phyloP scores from a whole-genome alignment of 1,140 invertebrate species.

The Ceratina calcarata region DNA sequence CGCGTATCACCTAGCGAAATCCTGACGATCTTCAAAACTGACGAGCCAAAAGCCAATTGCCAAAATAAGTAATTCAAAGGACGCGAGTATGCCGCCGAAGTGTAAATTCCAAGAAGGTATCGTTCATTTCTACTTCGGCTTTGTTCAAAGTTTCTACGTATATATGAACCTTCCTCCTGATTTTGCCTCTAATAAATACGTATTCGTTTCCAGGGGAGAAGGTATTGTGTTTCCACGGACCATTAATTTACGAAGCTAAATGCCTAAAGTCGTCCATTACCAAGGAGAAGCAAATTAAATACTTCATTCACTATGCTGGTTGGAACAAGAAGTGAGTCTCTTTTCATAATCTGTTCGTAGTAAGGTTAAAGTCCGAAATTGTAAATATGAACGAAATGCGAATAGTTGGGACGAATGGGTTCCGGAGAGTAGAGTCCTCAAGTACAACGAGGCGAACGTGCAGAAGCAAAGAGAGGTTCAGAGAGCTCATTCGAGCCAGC shows the following conservation, averaged over 20 bases:
- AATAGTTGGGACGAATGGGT: constrained; percentile 99
- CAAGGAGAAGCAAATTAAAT: constrained; percentile 93
- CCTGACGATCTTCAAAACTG: constrained; percentile 24
- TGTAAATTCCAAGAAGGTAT: constrained; percentile 78
- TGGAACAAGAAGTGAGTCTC: constrained; percentile 97
- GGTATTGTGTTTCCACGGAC: constrained; percentile 97
- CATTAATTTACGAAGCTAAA: constrained; percentile 97
- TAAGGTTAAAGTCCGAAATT: neutral
- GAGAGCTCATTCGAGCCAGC: constrained; percentile 88
- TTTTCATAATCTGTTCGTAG: neutral
- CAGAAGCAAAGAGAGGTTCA: constrained; percentile 94
- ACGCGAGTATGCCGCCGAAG: constrained; percentile 73
- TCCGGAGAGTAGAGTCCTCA: constrained; percentile 94
- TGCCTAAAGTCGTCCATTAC: constrained; percentile 91
- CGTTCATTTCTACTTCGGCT: constrained; percentile 26
- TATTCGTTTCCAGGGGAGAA: constrained; percentile 88
- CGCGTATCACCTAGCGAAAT: constrained; percentile 16
- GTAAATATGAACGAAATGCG: neutral
- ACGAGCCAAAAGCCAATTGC: neutral
- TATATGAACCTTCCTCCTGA: neutral
- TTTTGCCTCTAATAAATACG: neutral
- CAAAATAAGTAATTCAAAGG: constrained; percentile 37
- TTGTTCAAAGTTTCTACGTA: neutral
- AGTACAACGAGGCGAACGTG: constrained; percentile 95
- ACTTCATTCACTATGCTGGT: constrained; percentile 97